Base-by-base conservation (phyloP, 2,797 vertebrate genomes). In the Sebastes melanostomus region DNA sequence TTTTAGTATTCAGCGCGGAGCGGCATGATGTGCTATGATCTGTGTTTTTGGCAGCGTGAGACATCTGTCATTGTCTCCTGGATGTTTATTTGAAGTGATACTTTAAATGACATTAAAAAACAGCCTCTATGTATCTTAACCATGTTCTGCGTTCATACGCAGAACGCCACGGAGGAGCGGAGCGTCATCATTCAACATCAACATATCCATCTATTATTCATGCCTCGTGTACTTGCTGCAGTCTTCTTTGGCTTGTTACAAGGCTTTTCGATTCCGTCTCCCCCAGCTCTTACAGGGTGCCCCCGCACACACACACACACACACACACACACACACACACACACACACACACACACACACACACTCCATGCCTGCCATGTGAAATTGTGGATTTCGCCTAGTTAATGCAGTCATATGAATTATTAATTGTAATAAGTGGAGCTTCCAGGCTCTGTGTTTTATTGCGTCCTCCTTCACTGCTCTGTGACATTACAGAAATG, bases 341-440 rank as follows among this genome's bases (percentile, higher is more conserved):
- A 62, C 66, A 25, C n/a, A 14, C 72, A 63, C 68, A 46, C 46
- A 14, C 72, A 62, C 66, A 25, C 46, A 14, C 72, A 62, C 66
- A 25, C 22, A 14, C 72, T 62, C 66, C 68, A 42, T n/a, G 50
- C 29, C 84, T 66, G 77, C 72, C 66, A 72, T 80, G 72, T 88
- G 78, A 89, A 84, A 90, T 80, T 66, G 70, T 76, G 71, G 80
- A 77, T 92, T 90, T 91, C n/a, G 52, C 83, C 77, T 78, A 62
- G 75, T 92, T 91, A 91, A 93, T 88, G 86, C 83, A 83, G 68
- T 67, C 62, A 30, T 78, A 92, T 94, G 80, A 93, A 94, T 94
- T 93, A 95, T 93, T 92, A 92, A 93, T 93, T 86, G 80, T 90
- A 92, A 91, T 94, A 93, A 93, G 87, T 83, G 80, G 81, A 86